Conservation (phyloP, 2,888 invertebrate species). For the Cheilosia grossa region DNA sequence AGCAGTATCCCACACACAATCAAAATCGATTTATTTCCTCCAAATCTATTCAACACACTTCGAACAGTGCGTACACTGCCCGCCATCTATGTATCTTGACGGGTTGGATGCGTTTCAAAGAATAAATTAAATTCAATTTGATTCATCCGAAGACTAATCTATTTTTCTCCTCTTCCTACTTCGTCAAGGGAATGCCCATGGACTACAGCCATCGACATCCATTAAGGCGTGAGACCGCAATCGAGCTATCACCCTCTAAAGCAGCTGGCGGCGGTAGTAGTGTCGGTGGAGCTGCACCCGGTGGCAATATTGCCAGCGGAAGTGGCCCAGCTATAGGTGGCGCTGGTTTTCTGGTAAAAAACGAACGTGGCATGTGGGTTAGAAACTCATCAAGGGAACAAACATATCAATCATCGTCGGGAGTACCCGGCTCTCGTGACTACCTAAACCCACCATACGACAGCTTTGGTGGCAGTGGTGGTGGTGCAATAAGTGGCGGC, state of each 20-base stretch:
- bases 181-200: constrained; percentile 79
- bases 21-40: neutral
- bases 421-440: constrained; percentile 81
- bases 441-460: constrained; percentile 81
- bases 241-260: constrained; percentile 83
- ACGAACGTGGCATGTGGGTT: constrained; percentile 80
- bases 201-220: constrained; percentile 82
- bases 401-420: constrained; percentile 79
- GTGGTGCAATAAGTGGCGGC: constrained; percentile 71
- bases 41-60: no score
- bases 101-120: constrained; percentile 27
- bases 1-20: neutral
- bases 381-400: constrained; percentile 81
- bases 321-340: constrained; percentile 48
- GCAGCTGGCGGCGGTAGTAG: constrained; percentile 77
- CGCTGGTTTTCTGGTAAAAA: constrained; percentile 78
- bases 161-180: constrained; percentile 26
- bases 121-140: constrained; percentile 45
- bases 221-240: constrained; percentile 82
- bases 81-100: constrained; percentile 1
- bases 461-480: constrained; percentile 52
- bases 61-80: neutral
- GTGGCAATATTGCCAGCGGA: constrained; percentile 72
- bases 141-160: constrained; percentile 43
- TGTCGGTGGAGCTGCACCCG: constrained; percentile 75